phyloP scores from a whole-genome alignment of 1,140 invertebrate species.

The Drosophila tropicalis region DNA sequence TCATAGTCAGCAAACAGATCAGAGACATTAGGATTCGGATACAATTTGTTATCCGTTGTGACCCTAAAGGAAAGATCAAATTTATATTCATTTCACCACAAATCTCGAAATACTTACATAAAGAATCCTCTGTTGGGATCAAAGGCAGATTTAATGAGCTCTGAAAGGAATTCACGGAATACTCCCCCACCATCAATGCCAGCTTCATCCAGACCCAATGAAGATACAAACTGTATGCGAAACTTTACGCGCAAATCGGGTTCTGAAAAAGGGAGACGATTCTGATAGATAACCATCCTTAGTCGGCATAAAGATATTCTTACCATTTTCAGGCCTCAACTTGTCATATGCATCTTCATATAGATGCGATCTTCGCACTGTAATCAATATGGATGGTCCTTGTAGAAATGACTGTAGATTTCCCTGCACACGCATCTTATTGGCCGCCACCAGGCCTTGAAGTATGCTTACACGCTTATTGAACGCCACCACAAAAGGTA shows the following conservation, averaged over 20 bases:
- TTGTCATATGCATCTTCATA: slow-evolving; percentile 99
- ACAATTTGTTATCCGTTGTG: slow-evolving; percentile 96
- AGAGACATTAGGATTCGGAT: slow-evolving; percentile 96
- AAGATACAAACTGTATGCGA: slow-evolving; percentile 95
- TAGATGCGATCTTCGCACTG: slow-evolving; percentile 94
- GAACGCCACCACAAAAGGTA: slow-evolving; percentile 97
- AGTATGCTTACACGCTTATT: slow-evolving; percentile 94
- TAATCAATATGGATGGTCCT: slow-evolving; percentile 90
- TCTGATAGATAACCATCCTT: no score
- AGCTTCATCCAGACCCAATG: slow-evolving; percentile 95
- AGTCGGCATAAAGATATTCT: slow-evolving; percentile 23
- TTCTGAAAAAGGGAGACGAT: slow-evolving; percentile 85
- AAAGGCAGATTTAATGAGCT: slow-evolving; percentile 96
- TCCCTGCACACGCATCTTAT: slow-evolving; percentile 86
- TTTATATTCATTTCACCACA: background rate
- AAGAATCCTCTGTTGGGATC: slow-evolving; percentile 99
- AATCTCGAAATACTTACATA: slow-evolving; percentile 55
- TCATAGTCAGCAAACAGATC: slow-evolving; percentile 92
- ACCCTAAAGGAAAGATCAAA: slow-evolving; percentile 83
- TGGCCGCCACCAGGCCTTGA: slow-evolving; percentile 87
- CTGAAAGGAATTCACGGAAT: slow-evolving; percentile 95
- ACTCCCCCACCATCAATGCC: slow-evolving; percentile 98
- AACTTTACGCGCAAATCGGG: slow-evolving; percentile 93
- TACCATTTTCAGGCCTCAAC: slow-evolving; percentile 94
- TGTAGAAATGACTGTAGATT: slow-evolving; percentile 89